A percentile compares a stretch with the other conserved stretches of the same genome.
Conservation (phyloP, 2,797 vertebrate species). For the Mus minutoides region DNA sequence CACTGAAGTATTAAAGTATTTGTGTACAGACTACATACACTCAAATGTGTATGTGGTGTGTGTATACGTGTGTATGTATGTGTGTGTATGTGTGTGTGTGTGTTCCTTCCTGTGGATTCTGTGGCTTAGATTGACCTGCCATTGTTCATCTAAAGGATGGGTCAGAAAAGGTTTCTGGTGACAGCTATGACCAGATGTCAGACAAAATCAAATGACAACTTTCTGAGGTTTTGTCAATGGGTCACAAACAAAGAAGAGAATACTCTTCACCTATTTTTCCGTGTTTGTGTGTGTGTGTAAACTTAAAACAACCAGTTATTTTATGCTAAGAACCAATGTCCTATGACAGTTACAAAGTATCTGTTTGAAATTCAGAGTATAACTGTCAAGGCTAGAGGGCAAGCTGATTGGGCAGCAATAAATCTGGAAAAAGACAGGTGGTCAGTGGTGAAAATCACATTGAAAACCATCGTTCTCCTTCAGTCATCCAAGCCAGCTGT, state of each 20-base stretch:
- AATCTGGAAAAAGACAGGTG: slow-evolving; percentile 72
- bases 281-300: neutral
- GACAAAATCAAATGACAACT: slow-evolving; percentile 5
- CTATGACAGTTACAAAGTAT: slow-evolving; percentile 56
- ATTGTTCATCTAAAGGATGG: neutral
- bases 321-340: slow-evolving; percentile 52
- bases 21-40: too few relatives aligned
- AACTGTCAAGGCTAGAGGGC: slow-evolving; percentile 17
- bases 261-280: slow-evolving; percentile 44
- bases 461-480: slow-evolving; percentile 30
- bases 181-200: neutral
- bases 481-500: neutral
- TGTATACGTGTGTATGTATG: too few relatives aligned
- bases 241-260: slow-evolving; percentile 33
- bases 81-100: neutral
- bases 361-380: slow-evolving; percentile 65
- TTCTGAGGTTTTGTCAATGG: slow-evolving; percentile 24
- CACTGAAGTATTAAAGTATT: neutral
- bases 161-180: neutral
- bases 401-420: slow-evolving; percentile 75
- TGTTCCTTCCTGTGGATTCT: slow-evolving; percentile 37
- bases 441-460: slow-evolving; percentile 68
- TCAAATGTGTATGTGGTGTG: neutral
- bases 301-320: slow-evolving; percentile 63
- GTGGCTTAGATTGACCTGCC: neutral